Base-by-base conservation (phyloP, 2,888 invertebrate species). In the Autographa gamma region DNA sequence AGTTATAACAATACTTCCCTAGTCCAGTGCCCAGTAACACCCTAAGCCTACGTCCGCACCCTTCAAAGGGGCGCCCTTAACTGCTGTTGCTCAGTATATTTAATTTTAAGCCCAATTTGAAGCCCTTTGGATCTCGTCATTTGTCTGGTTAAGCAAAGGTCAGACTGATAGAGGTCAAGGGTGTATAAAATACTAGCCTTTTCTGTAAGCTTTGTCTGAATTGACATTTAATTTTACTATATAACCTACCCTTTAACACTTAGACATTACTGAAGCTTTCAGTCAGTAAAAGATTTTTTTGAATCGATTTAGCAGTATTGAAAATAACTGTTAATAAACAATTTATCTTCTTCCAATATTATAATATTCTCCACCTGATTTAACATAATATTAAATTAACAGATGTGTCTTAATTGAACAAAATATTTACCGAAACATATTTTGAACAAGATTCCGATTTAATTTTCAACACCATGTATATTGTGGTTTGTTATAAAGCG, bases 401-500 rank as follows among this genome's bases (percentile, higher is more conserved):
- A 19, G 13, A 11, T 19, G 19, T 3, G 19, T 56, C 25, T 56
- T 25, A 25, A 19, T 25, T 19, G 8, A 19, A 18, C n/a, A 54
- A 54, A 43, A 43, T 43, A 14, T 48, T 48, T n/a, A 7, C n/a
- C 1, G 6, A 16, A 48, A n/a, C 48, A 48, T 1, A 48, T n/a
- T 48, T 48, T 48, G 48, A 48, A 48, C 60, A 68, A 67, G 63
- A 67, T 67, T 67, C 67, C 67, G 19, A 48, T 67, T 78, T 67
- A 32, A 67, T 43, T 31, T 63, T 58, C 56, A 65, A 67, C 65
- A 63, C 58, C 19, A 58, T 62, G 31, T 54, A 48, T 71, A 59
- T 78, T 71, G 75, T 41, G 71, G 75, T 78, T 70, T 63, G 31
- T 38, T 66, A 71, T 71, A 71, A 71, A 77, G 25, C 67, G 62